Percentiles rank a stretch among this genome's conserved stretches.
Evolutionary conservation across 2,113 vertebrate species (phyloP).

Genomic region (Microcebus jonahi): DNA sequence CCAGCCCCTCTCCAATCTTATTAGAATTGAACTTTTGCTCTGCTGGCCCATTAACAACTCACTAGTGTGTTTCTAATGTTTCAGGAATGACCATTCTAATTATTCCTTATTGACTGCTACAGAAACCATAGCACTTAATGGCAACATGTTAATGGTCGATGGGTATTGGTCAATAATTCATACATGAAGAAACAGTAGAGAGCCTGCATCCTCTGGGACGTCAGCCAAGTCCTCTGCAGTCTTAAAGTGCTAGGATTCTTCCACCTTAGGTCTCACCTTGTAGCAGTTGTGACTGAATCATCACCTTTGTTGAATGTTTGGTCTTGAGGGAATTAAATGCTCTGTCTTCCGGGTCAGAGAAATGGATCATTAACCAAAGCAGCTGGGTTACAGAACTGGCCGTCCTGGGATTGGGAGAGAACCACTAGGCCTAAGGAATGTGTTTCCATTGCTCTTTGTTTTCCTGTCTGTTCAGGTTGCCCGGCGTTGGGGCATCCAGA

Average conservation of each 20-base stretch:
- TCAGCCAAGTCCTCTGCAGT: constrained; percentile 43
- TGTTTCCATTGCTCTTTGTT: constrained; percentile 41
- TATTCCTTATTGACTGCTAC: constrained; percentile 82
- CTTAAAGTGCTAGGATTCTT: constrained; percentile 56
- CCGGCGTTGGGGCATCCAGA: constrained; percentile 98
- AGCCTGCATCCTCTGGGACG: constrained; percentile 67
- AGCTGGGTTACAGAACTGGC: not conserved
- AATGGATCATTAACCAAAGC: not conserved
- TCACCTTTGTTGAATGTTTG: constrained; percentile 39
- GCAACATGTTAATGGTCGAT: constrained; percentile 76
- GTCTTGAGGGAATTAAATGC: constrained; percentile 30
- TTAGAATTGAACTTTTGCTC: constrained; percentile 82
- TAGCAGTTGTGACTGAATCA: constrained; percentile 14
- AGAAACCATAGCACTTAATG: constrained; percentile 80
- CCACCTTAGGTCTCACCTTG: constrained; percentile 26
- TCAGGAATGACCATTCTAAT: constrained; percentile 80
- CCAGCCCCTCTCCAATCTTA: constrained; percentile 73
- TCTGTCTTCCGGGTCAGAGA: constrained; percentile 53
- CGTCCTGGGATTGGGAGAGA: not conserved
- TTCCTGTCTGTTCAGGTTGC: constrained; percentile 88
- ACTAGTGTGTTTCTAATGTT: constrained; percentile 78
- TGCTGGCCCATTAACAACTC: constrained; percentile 81
- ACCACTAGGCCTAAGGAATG: not conserved
- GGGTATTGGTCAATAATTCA: constrained; percentile 77
- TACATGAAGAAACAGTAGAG: constrained; percentile 52